Evolutionary conservation across 92 coral and sea anemone species (phyloP), one percentile per base, ranked within the genome.

Genomic region (Zoanthus gigantus): DNA sequence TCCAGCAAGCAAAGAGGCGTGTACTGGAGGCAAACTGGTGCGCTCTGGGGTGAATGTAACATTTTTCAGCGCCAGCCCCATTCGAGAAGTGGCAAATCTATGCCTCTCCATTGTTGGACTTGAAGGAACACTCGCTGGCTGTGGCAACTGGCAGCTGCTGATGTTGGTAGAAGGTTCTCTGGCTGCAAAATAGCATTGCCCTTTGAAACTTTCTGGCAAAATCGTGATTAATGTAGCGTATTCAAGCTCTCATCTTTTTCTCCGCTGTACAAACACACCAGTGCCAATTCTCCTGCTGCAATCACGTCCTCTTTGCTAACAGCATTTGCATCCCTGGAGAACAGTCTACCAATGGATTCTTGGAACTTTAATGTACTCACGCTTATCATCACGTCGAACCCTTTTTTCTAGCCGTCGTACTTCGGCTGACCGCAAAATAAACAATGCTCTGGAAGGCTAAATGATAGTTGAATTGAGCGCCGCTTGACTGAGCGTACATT

Each of bases 341-440:
- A 90, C 9, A 79, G 50, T 44, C 58, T 78, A 16, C 32, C 11
- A 28, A 90, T 72, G 34, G 75, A 34, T 28, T 69, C 86, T 23
- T 85, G 79, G 14, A 90, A 54, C 15, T 85, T 90, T 9, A 2
- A 65, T 15, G 90, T 85, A 45, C 86, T 76, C 23, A 90, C 90
- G n/a, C 32, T 79, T 42, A 77, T 11, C 31, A 74, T 67, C 9
- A 76, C 82, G 60, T 88, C 79, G 28, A 29, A 42, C 8, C 65
- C 90, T 30, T 79, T 87, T 45, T 81, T 88, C 56, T 88, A 79
- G 10, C 86, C 68, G 57, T 52, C 88, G 71, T 79, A 56, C 72
- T 86, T 86, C 17, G 86, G 53, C 52, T 77, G 90, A 23, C 90
- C 90, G 77, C 90, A 86, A 29, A 86, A 86, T 32, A 87, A 58